phyloP scores from a whole-genome alignment of 2,797 vertebrate genomes.

The Megalops cyprinoides region DNA sequence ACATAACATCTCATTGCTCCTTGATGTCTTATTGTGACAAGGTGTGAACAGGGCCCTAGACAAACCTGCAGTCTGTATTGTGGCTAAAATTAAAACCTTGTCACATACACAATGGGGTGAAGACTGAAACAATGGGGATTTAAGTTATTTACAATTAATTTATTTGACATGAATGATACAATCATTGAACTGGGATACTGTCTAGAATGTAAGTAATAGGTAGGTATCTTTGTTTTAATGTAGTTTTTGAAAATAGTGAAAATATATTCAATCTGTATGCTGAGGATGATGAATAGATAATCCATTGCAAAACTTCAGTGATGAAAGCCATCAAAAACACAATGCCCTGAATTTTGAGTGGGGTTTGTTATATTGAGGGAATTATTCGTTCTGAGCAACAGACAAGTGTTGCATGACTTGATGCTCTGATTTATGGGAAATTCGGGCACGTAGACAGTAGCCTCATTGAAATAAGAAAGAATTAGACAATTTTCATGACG shows the following conservation, averaged over 20 bases:
- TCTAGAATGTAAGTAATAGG: too few relatives aligned
- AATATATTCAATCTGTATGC: not conserved
- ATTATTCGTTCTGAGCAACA: not conserved
- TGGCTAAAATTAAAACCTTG: not conserved
- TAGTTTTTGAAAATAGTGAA: not conserved
- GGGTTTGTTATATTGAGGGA: not conserved
- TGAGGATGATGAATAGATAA: conserved; percentile 13
- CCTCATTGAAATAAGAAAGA: not conserved
- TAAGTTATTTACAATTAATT: not conserved
- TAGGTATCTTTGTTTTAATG: not conserved
- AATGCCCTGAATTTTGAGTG: not conserved
- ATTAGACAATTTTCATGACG: not conserved
- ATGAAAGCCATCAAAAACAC: not conserved
- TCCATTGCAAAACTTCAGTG: not conserved
- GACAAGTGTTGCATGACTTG: not conserved
- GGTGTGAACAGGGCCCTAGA: not conserved
- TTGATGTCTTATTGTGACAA: not conserved
- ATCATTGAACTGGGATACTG: too few relatives aligned
- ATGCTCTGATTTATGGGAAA: not conserved
- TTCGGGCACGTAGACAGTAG: not conserved
- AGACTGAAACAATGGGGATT: not conserved
- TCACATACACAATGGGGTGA: too few relatives aligned
- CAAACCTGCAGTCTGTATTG: not conserved
- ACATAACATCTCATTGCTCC: not conserved
- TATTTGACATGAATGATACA: too few relatives aligned